Percentiles rank a stretch among this genome's conserved stretches.
Evolutionary conservation across 2,888 invertebrate genomes (phyloP).

Genomic region (Lycophotia porphyrea): DNA sequence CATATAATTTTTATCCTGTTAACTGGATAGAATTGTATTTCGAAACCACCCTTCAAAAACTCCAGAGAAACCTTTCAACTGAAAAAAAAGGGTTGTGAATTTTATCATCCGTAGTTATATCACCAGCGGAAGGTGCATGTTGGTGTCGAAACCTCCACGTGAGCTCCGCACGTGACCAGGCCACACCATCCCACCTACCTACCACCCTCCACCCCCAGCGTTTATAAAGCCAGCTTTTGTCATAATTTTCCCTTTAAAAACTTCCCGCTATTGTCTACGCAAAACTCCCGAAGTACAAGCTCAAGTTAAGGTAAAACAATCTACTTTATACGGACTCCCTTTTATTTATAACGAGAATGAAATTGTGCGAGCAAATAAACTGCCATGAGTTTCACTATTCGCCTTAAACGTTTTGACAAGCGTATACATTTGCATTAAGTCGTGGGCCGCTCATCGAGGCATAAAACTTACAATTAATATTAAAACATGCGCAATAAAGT

Average conservation of each 20-base stretch:
- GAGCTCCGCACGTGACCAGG: constrained; percentile 60
- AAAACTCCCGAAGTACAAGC: constrained; percentile 61
- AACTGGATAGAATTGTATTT: background rate
- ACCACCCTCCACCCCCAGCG: constrained; percentile 31
- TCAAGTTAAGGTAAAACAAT: constrained; percentile 67
- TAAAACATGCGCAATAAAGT: constrained; percentile 89
- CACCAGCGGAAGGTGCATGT: constrained; percentile 31
- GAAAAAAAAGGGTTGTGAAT: constrained; percentile 10
- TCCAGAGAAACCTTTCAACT: constrained; percentile 12
- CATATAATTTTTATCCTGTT: background rate
- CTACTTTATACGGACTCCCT: constrained; percentile 68
- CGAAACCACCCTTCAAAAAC: background rate
- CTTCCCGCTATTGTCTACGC: constrained; percentile 62
- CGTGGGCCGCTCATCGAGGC: constrained; percentile 76
- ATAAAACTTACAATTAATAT: constrained; percentile 89
- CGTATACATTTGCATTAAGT: constrained; percentile 80
- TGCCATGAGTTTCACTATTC: constrained; percentile 73
- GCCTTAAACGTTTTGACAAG: constrained; percentile 82
- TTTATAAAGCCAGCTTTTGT: constrained; percentile 65
- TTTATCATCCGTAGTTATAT: constrained; percentile 22
- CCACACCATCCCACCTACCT: constrained; percentile 30
- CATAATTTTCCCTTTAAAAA: constrained; percentile 68
- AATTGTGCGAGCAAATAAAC: constrained; percentile 69
- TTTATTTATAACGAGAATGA: constrained; percentile 64
- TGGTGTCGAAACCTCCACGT: constrained; percentile 54